phyloP scores from a whole-genome alignment of 1,140 invertebrate genomes.

The Stratiolaelaps scimitus region DNA sequence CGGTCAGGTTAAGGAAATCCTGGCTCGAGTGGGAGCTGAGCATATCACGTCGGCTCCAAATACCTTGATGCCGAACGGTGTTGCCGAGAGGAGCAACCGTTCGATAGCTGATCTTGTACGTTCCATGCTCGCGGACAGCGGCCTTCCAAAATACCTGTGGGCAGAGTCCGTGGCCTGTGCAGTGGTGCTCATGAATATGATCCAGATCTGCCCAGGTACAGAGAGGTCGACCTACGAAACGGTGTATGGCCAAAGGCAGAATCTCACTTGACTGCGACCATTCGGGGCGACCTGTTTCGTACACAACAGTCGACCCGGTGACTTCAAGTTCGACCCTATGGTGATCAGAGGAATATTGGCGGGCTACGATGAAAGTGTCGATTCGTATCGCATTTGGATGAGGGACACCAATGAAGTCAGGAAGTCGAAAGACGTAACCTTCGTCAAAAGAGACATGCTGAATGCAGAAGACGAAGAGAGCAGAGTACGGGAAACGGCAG shows the following conservation, averaged over 20 bases:
- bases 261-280: background rate
- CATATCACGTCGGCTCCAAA: slow-evolving; percentile 33
- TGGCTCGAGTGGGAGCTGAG: background rate
- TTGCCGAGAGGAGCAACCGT: slow-evolving; percentile 34
- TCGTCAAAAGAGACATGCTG: slow-evolving; percentile 37
- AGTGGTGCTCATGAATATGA: slow-evolving; percentile 33
- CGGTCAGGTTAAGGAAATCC: background rate
- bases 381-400: background rate
- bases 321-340: background rate
- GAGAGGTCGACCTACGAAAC: background rate
- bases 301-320: background rate
- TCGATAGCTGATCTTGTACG: slow-evolving; percentile 31
- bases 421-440: slow-evolving; percentile 39
- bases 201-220: background rate
- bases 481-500: slow-evolving; percentile 29
- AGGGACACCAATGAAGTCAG: background rate
- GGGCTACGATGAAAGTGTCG: background rate
- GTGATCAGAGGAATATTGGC: background rate
- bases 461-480: slow-evolving; percentile 33
- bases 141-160: slow-evolving; percentile 33
- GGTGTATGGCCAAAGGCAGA: background rate
- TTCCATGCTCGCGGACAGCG: slow-evolving; percentile 32
- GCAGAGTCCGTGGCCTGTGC: slow-evolving; percentile 33
- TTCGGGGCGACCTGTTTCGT: background rate
- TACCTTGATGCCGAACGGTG: too few relatives aligned